phyloP scores from a whole-genome alignment of 2,113 vertebrate genomes.

The Lophochroa leadbeateri region DNA sequence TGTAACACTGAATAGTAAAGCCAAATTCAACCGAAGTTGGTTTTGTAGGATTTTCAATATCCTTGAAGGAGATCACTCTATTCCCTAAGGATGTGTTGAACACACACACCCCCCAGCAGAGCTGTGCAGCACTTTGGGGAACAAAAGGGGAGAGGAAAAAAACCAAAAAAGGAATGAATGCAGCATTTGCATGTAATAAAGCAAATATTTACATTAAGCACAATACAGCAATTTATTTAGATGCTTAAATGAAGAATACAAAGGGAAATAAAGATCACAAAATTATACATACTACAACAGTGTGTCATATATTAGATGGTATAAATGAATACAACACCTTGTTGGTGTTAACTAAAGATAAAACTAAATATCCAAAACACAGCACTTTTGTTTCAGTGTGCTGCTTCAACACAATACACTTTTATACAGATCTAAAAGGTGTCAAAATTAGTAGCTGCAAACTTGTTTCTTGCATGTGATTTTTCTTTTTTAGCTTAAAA shows the following conservation, averaged over 20 bases:
- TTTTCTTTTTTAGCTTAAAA: slow-evolving; percentile 80
- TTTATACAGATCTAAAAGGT: slow-evolving; percentile 85
- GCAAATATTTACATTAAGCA: slow-evolving; percentile 88
- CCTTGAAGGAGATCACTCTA: not conserved
- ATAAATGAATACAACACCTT: slow-evolving; percentile 83
- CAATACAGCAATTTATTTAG: slow-evolving; percentile 99
- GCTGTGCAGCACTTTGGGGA: not conserved
- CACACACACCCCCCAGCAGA: not conserved
- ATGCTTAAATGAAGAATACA: slow-evolving; percentile 93
- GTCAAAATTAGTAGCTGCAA: slow-evolving; percentile 84
- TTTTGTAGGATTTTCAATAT: not conserved
- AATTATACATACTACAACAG: slow-evolving; percentile 92
- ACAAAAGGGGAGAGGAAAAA: not conserved
- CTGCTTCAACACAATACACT: slow-evolving; percentile 87
- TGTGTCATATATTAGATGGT: slow-evolving; percentile 88
- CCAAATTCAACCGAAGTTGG: not conserved
- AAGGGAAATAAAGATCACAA: slow-evolving; percentile 93
- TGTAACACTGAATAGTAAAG: not conserved
- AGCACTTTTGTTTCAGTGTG: slow-evolving; percentile 76
- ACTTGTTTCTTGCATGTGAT: slow-evolving; percentile 80
- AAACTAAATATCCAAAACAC: slow-evolving; percentile 84
- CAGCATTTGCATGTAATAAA: slow-evolving; percentile 70
- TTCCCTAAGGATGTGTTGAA: not conserved
- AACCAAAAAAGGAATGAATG: not conserved
- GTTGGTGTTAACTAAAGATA: slow-evolving; percentile 81